Base-by-base conservation (phyloP, 2,888 invertebrate species). In the Megaustenia siamemsis region DNA sequence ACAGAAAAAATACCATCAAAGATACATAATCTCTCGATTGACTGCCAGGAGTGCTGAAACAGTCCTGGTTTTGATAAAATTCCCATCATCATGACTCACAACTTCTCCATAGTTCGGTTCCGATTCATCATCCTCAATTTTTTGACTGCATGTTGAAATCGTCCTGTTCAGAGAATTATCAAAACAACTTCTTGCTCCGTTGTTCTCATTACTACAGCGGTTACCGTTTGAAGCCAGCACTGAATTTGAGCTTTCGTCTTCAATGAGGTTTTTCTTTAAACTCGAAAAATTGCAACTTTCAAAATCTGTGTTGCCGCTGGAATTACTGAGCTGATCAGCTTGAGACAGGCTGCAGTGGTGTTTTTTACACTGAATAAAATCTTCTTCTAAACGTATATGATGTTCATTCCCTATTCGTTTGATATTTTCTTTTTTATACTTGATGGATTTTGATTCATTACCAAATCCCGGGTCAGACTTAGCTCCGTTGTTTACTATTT, bases 1-100 rank as follows among this genome's bases (percentile, higher is more conserved):
- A 88, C 45, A 90, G 76, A 66, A 86, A 75, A 56, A 89, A 85
- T 15, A 90, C 82, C 43, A 86, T 66, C 15, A 88, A 66, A n/a
- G 88, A 82, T 15, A 89, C 85, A n/a, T 85, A 87, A 73, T 87
- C 87, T 45, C 85, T 85, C 18, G 83, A 32, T 21, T 77, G 77
- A 38, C 69, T 38, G 1, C 0, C 21, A 35, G 43, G 43, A 4
- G 12, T 32, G n/a, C 82, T 43, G 28, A 73, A 43, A 35, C 73
- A 73, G n/a, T n/a, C n/a, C n/a, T n/a, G n/a, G n/a, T n/a, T n/a
- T n/a, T n/a, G n/a, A n/a, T n/a, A n/a, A n/a, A n/a, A 60, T 21
- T 60, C 60, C 60, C 28, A 21, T n/a, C 21, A 2, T 28, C 28
- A 28, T 60, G n/a, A 2, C 28, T 60, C n/a, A n/a, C 10, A 60